phyloP scores from a whole-genome alignment of 2,797 vertebrate genomes.

The Octomys mimax region DNA sequence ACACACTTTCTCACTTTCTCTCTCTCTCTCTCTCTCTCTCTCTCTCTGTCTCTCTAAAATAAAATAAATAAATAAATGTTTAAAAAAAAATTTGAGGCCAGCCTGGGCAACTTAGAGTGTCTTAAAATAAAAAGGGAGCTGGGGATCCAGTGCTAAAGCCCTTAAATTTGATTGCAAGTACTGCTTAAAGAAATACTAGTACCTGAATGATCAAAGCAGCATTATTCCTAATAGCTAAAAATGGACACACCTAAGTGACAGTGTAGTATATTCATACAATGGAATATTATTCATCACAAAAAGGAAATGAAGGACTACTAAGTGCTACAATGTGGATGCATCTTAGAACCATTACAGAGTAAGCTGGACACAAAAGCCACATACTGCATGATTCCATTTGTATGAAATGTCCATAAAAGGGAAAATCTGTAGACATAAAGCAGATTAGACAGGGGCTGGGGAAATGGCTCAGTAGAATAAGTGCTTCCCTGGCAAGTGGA shows the following conservation, averaged over 20 bases:
- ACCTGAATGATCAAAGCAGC: not conserved
- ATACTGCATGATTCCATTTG: not conserved
- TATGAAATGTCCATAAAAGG: not conserved
- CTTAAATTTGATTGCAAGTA: not conserved
- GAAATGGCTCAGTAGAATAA: too few species aligned
- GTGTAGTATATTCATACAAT: not conserved
- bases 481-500: too few species aligned
- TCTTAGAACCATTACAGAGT: not conserved
- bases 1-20: too few species aligned
- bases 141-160: not conserved
- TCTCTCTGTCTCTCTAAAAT: too few species aligned
- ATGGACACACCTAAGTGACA: not conserved
- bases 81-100: not conserved
- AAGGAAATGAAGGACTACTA: constrained; percentile 20
- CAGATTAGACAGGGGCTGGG: not conserved
- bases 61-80: too few species aligned
- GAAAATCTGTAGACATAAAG: not conserved
- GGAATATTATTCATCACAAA: constrained; percentile 31
- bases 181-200: not conserved
- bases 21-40: too few species aligned
- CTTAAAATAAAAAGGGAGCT: not conserved
- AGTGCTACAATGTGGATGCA: not conserved
- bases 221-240: not conserved
- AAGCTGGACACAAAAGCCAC: not conserved
- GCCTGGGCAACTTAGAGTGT: not conserved